Evolutionary conservation across 2,113 vertebrate species (phyloP).

Genomic region (Cephalopterus ornatus): DNA sequence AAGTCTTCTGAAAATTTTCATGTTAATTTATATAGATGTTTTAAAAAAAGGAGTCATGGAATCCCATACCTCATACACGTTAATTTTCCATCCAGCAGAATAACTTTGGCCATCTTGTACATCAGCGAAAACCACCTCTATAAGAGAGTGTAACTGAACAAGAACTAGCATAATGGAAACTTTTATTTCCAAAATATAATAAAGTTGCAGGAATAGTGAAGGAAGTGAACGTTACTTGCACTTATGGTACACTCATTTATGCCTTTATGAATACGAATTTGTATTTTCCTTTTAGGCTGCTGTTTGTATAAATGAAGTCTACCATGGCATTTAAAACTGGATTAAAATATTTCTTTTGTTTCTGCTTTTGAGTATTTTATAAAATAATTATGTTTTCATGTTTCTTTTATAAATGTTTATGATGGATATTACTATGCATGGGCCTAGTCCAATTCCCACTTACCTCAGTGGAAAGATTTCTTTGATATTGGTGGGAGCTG

Average conservation of each 20-base stretch:
- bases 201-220: slow-evolving; percentile 38
- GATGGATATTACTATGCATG: background rate
- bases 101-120: slow-evolving; percentile 31
- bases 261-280: background rate
- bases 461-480: background rate
- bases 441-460: background rate
- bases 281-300: slow-evolving; percentile 40
- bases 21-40: slow-evolving; percentile 59
- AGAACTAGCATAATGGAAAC: slow-evolving; percentile 63
- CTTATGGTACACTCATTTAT: slow-evolving; percentile 59
- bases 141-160: slow-evolving; percentile 53
- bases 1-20: slow-evolving; percentile 39
- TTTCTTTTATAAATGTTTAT: background rate
- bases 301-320: slow-evolving; percentile 31
- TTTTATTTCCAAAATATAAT: slow-evolving; percentile 65
- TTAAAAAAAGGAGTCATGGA: slow-evolving; percentile 56
- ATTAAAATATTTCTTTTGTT: background rate
- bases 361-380: background rate
- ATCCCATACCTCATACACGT: slow-evolving; percentile 54
- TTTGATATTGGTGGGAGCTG: background rate
- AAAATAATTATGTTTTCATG: background rate
- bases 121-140: slow-evolving; percentile 56
- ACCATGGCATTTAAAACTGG: background rate
- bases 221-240: slow-evolving; percentile 48
- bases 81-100: slow-evolving; percentile 59